These are phyloP conservation scores for Tetramorium bicarinatum DNA, from an alignment of 2,888 invertebrate species.

Conservation along the genomic window DNA sequence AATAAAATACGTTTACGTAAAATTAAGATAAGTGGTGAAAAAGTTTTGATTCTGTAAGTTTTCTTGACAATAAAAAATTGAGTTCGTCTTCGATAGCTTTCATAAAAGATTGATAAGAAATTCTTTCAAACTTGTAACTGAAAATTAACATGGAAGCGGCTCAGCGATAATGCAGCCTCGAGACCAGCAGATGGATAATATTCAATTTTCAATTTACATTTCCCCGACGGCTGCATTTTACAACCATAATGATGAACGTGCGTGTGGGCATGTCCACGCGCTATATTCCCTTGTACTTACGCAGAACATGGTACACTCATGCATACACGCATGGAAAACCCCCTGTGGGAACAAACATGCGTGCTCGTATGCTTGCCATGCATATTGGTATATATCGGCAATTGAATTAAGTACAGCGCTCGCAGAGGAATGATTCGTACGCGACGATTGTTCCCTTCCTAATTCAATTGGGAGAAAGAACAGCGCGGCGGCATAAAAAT, in stretches of 20 bases:
- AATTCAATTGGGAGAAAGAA: conserved; percentile 50
- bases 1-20: not conserved
- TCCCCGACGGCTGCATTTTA: conserved; percentile 59
- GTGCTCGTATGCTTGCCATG: conserved; percentile 43
- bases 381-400: conserved; percentile 54
- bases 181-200: conserved; percentile 51
- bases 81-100: not conserved
- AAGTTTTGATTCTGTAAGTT: not conserved
- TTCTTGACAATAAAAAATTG: not conserved
- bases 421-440: conserved; percentile 48
- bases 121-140: not conserved
- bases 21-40: not conserved
- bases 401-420: conserved; percentile 62
- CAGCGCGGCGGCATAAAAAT: conserved; percentile 36
- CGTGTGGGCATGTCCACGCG: conserved; percentile 28
- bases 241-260: conserved; percentile 70
- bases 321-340: conserved; percentile 40
- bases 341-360: conserved; percentile 71
- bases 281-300: conserved; percentile 43
- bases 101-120: not conserved
- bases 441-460: conserved; percentile 50
- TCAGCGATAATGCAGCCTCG: conserved; percentile 23
- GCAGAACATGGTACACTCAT: conserved; percentile 25
- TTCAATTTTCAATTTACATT: conserved; percentile 61
- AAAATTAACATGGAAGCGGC: not conserved